Evolutionary conservation across 2,113 vertebrate genomes (phyloP), one percentile per base, ranked within the genome.

Genomic region (Phalacrocorax aristotelis): DNA sequence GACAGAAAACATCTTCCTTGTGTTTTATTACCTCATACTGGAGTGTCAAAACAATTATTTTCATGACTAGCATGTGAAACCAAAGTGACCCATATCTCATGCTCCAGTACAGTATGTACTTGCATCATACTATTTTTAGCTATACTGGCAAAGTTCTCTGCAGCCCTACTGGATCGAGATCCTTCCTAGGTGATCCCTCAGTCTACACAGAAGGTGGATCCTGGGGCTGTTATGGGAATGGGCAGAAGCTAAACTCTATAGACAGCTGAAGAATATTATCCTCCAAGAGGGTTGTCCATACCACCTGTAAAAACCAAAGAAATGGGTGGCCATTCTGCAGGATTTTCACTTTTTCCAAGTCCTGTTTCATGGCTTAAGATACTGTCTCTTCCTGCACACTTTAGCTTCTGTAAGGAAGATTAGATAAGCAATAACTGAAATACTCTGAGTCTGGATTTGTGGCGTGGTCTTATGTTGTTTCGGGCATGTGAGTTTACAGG

Each of bases 261-360:
- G 21, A 25, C 6, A 4, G 5, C 36, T 36, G 27, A 61, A 48
- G 15, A 34, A 27, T 18, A 51, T 46, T 32, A 4, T 15, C 55
- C 14, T 61, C 32, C 16, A 11, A 14, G 22, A 52, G n/a, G 10
- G 7, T 3, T 49, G 7, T 17, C 5, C 6, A 5, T 10, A 14
- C 4, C 21, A 25, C 1, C 4, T 36, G 13, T 4, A 48, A 57
- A 40, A 12, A 23, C 4, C 12, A 18, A 78, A 74, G 22, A 36
- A 40, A 2, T 16, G 6, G 9, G 12, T 2, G 0, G 6, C 4
- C 1, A 4, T 38, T 42, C 51, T 70, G 51, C 7, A 71, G 6
- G 15, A 9, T 30, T 82, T 61, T 46, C 14, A 4, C 10, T 60
- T 74, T 71, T 12, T 6, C 7, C 3, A 16, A 12, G 7, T 32